Conservation (phyloP, 2,797 vertebrate genomes). For the Xerus rutilus region DNA sequence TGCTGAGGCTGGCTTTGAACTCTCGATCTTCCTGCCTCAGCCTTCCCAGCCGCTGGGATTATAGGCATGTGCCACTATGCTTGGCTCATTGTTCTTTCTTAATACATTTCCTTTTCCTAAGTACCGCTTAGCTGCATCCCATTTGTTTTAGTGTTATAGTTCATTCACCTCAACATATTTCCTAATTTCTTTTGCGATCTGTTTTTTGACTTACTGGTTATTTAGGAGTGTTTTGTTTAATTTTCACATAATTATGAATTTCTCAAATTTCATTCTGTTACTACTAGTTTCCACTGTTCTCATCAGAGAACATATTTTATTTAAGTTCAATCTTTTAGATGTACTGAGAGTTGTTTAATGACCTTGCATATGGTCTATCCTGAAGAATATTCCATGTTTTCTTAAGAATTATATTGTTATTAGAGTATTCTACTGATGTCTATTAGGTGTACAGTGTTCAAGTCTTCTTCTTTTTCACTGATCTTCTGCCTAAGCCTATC, state of each 20-base stretch:
- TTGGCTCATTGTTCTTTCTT: background rate
- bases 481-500: background rate
- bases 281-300: constrained; percentile 11
- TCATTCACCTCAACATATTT: constrained; percentile 25
- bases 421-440: background rate
- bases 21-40: no score
- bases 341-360: background rate
- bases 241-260: constrained; percentile 22
- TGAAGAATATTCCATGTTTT: background rate
- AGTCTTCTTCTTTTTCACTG: background rate
- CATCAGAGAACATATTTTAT: background rate
- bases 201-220: background rate
- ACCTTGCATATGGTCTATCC: background rate
- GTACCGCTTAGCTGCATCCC: background rate
- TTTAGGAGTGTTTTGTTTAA: background rate
- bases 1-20: no score
- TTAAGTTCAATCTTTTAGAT: constrained; percentile 16
- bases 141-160: background rate
- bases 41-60: no score
- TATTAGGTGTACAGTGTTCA: background rate
- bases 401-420: background rate
- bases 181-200: background rate
- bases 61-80: no score
- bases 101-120: background rate
- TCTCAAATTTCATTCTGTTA: constrained; percentile 4